These are phyloP conservation scores for Diceros bicornis DNA, from an alignment of 2,797 vertebrate species.

Conservation along the genomic window DNA sequence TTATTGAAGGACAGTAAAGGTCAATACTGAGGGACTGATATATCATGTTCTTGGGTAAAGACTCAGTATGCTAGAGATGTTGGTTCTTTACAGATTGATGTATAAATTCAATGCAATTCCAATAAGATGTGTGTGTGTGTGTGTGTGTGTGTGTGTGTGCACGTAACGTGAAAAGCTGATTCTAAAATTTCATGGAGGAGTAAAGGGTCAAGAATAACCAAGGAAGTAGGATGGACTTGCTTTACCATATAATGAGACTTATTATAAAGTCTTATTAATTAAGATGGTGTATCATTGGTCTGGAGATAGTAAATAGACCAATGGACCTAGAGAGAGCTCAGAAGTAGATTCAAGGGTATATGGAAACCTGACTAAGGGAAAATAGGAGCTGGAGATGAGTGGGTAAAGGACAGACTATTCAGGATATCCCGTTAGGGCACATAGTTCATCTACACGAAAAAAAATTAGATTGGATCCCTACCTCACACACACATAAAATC, in stretches of 20 bases:
- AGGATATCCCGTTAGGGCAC: background rate
- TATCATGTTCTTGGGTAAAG: background rate
- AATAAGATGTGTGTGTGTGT: background rate
- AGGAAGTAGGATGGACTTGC: background rate
- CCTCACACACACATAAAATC: background rate
- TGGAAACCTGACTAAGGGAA: background rate
- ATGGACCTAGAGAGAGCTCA: background rate
- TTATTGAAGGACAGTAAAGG: background rate
- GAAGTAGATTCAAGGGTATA: background rate
- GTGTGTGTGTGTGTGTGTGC: too few species aligned
- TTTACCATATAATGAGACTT: background rate
- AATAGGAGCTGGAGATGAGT: too few species aligned
- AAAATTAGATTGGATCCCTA: background rate
- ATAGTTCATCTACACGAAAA: background rate
- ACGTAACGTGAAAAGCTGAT: background rate
- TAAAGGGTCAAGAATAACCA: background rate
- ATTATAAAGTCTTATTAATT: background rate
- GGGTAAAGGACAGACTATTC: background rate
- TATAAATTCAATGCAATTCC: background rate
- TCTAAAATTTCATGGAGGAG: background rate
- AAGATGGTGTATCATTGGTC: background rate
- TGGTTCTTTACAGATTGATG: background rate
- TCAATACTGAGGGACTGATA: background rate
- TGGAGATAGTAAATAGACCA: background rate
- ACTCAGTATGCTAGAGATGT: background rate